Base-by-base conservation (phyloP, 2,888 invertebrate species). In the Crioceris asparagi region DNA sequence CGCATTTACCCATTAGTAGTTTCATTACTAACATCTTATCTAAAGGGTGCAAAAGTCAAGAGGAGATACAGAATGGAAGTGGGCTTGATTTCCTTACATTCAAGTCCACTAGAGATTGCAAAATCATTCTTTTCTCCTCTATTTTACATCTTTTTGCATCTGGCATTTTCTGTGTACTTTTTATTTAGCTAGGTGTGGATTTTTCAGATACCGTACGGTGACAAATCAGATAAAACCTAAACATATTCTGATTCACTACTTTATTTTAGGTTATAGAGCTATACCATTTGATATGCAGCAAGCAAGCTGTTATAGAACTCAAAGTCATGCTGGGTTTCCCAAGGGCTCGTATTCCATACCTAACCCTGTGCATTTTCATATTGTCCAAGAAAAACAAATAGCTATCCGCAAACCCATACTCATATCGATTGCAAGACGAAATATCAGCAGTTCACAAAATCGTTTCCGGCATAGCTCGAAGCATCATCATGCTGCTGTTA, bases 291-390 rank as follows among this genome's bases (percentile, higher is more conserved):
- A n/a, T n/a, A n/a, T n/a, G n/a, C n/a, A n/a, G n/a, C n/a, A n/a
- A n/a, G n/a, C n/a, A n/a, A n/a, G n/a, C n/a, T 47, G 34, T 34
- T 64, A 64, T 51, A 57, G 65, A 47, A 62, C 64, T 18, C 48
- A 56, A 40, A 61, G 54, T 50, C 57, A 57, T 46, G 53, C 57
- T 32, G 64, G 64, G 25, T 53, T 62, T 27, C 65, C 64, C 6
- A 59, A 58, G 38, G 65, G 65, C 31, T 61, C 64, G 4, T 65
- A 61, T 46, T 32, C 46, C 31, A 42, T 55, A 10, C 65, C 65
- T 32, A 64, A 64, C 44, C 65, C 65, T 27, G 49, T 49, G 19
- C 65, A 66, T 44, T 66, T 56, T 52, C 65, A 65, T 45, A 52
- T 64, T 41, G 62, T 51, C 11, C 60, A 51, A 30, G 45, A 53